Evolutionary conservation across 2,888 invertebrate species (phyloP), one percentile per base, ranked within the genome.

Genomic region (Bimastos eiseni): DNA sequence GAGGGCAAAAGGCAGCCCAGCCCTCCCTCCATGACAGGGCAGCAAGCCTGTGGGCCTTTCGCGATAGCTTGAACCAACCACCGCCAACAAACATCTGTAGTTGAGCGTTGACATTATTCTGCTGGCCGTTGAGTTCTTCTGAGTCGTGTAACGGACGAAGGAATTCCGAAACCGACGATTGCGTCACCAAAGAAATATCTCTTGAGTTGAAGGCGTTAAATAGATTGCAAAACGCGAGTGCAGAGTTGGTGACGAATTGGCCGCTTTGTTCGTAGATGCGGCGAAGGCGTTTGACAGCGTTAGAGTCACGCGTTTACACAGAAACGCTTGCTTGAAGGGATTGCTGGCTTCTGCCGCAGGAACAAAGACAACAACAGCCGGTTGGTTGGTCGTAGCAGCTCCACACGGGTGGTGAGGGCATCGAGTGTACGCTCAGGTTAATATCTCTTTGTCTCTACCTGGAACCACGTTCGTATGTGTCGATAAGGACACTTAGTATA

Each of bases 361-460:
- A 70, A 70, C 70, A 70, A 70, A 70, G 70, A 70, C 30, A n/a
- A n/a, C 70, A n/a, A n/a, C 70, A 11, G n/a, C n/a, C n/a, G n/a
- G n/a, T n/a, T n/a, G n/a, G 41, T 15, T 41, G 41, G 70, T 70
- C 70, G 17, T n/a, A n/a, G 70, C 70, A 11, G 70, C 70, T 70
- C 70, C 30, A 70, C n/a, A 49, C 49, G 24, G n/a, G 15, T 15
- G 41, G 8, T 11, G 41, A 15, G 70, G 30, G 70, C 70, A 70
- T 70, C 70, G n/a, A 70, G 70, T 70, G 70, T n/a, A 70, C 70
- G 70, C 70, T 70, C 70, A 70, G 70, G 70, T 70, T 70, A 70
- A 70, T 70, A 70, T 13, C 6, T 70, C 70, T 70, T 70, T 70
- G 70, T 70, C 70, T 70, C 30, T n/a, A n/a, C 70, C 8, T 1